Evolutionary conservation across 2,113 vertebrate species (phyloP).

Genomic region (Cephalopholis sonnerati): DNA sequence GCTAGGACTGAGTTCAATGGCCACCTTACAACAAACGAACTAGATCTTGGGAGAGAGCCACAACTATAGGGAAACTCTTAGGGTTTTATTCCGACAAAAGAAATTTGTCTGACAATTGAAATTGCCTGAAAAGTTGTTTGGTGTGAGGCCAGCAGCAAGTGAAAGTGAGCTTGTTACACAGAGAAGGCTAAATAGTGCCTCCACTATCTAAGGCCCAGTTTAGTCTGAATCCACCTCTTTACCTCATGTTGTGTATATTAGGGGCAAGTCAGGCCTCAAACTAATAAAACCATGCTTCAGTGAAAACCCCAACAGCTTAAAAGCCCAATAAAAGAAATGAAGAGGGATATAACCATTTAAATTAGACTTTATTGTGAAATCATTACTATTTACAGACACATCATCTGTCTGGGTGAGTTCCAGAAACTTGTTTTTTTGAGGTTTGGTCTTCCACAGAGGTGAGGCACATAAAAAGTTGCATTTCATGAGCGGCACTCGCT

Average conservation of each 20-base stretch:
- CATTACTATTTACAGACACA: conserved; percentile 47
- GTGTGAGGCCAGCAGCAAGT: neutral
- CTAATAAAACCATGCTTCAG: conserved; percentile 67
- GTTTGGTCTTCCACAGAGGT: neutral
- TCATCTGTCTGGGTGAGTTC: conserved; percentile 29
- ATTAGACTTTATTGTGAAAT: conserved; percentile 62
- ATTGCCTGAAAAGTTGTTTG: too few relatives aligned
- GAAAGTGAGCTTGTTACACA: neutral
- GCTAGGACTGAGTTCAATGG: too few relatives aligned
- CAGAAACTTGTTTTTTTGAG: neutral
- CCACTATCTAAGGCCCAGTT: neutral
- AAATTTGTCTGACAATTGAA: too few relatives aligned
- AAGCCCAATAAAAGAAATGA: conserved; percentile 63
- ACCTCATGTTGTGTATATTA: conserved; percentile 60
- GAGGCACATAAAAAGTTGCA: neutral
- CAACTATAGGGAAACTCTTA: too few relatives aligned
- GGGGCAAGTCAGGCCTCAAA: conserved; percentile 33
- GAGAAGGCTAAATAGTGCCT: fast-evolving
- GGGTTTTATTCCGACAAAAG: too few relatives aligned
- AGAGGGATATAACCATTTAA: conserved; percentile 46
- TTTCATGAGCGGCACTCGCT: neutral
- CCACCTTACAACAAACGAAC: too few relatives aligned
- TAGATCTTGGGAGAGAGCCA: too few relatives aligned
- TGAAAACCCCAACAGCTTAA: conserved; percentile 67
- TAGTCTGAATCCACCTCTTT: conserved; percentile 36